These are phyloP conservation scores for Callorhinus ursinus DNA, from an alignment of 2,113 vertebrate genomes.

Conservation along the genomic window DNA sequence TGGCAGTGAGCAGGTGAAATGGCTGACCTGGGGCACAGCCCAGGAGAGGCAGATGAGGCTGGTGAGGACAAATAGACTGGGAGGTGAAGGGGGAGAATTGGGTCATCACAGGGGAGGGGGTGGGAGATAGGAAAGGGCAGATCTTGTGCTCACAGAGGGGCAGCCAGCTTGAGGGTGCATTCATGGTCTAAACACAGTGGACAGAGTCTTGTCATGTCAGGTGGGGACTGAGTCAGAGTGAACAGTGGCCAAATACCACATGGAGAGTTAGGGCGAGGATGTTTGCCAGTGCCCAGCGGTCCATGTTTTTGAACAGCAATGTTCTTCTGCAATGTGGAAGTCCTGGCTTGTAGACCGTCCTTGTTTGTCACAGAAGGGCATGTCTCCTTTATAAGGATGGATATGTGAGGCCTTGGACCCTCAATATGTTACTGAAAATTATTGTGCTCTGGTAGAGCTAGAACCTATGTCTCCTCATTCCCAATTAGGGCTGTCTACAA, in stretches of 20 bases:
- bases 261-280: not conserved
- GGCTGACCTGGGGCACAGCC: not conserved
- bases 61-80: no score
- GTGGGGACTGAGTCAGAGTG: not conserved
- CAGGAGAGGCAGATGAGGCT: not conserved
- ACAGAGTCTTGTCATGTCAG: not conserved
- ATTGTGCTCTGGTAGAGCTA: not conserved
- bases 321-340: no score
- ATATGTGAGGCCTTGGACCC: not conserved
- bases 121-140: not conserved
- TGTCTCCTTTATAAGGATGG: not conserved
- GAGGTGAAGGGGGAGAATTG: not conserved
- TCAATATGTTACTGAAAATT: not conserved
- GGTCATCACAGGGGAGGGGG: not conserved
- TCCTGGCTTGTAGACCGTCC: not conserved
- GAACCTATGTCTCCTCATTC: not conserved
- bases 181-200: not conserved
- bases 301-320: not conserved
- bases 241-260: accelerated
- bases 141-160: not conserved
- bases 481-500: not conserved
- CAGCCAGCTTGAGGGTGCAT: not conserved
- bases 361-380: not conserved
- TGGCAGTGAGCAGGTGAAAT: not conserved
- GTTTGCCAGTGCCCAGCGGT: not conserved